Base-by-base conservation (phyloP, 2,888 invertebrate species). In the Oscheius sp. region DNA sequence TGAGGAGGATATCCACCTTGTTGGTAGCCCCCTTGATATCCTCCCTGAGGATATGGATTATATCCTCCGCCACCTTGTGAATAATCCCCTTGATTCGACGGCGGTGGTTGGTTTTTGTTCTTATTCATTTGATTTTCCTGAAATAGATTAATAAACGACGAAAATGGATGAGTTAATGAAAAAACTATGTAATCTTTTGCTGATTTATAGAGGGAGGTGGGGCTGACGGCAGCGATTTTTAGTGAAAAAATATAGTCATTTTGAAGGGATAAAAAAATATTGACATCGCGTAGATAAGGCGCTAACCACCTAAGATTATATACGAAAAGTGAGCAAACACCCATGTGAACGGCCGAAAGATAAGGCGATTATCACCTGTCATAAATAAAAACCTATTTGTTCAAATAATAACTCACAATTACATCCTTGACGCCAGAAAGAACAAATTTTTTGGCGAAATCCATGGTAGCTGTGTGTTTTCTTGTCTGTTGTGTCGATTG, bases 371-470 rank as follows among this genome's bases (percentile, higher is more conserved):
- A n/a, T n/a, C n/a, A n/a, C n/a, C n/a, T n/a, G n/a, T n/a, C n/a
- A n/a, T n/a, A n/a, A n/a, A n/a, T n/a, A n/a, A n/a, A n/a, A n/a
- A n/a, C n/a, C n/a, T n/a, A n/a, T n/a, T n/a, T n/a, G n/a, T n/a
- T n/a, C n/a, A n/a, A n/a, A 41, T 49, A 32, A n/a, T 30, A 54
- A 71, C 73, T 68, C 33, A 73, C 73, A 47, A 75, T 28, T 30
- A 71, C 75, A 54, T 75, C 75, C 62, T 75, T 69, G 44, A 75
- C 72, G 32, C 75, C 75, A 41, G 73, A 73, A 51, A 68, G 71
- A 44, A 75, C 66, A 26, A 73, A 75, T 51, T 70, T 73, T 41
- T 68, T 65, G 17, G 54, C 32, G 9, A 54, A 54, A 32, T 54
- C 54, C 54, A 54, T 54, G 26, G 24, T 24, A 24, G 3, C 47